Conservation (phyloP, 2,888 invertebrate species). For the Tetheella fluctuosa region DNA sequence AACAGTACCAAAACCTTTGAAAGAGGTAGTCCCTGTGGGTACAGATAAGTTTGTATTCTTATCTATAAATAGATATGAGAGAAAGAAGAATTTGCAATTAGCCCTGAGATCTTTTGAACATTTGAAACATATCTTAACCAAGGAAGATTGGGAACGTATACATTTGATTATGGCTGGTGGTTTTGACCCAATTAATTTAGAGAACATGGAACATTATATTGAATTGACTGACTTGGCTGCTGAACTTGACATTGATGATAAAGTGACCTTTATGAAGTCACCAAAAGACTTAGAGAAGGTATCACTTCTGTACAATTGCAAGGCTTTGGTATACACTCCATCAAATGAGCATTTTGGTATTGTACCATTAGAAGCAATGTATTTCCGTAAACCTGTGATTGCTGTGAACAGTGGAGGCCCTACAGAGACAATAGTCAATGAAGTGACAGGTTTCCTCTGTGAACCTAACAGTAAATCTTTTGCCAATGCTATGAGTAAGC, state of each 20-base stretch:
- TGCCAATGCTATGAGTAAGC: constrained; percentile 89
- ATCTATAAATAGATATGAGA: constrained; percentile 98
- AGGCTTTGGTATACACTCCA: constrained; percentile 96
- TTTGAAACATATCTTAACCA: constrained; percentile 81
- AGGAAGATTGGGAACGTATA: constrained; percentile 86
- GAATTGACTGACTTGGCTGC: constrained; percentile 88
- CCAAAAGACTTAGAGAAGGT: constrained; percentile 94
- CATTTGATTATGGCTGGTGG: constrained; percentile 98
- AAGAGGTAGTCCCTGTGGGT: constrained; percentile 79
- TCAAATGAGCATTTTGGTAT: constrained; percentile 99
- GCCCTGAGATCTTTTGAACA: constrained; percentile 92
- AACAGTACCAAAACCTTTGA: constrained; percentile 76
- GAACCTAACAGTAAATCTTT: constrained; percentile 88
- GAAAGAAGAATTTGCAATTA: constrained; percentile 96
- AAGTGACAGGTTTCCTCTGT: constrained; percentile 92
- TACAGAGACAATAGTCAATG: constrained; percentile 93
- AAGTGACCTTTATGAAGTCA: constrained; percentile 93
- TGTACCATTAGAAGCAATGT: constrained; percentile 99
- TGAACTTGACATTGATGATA: constrained; percentile 86
- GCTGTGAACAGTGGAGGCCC: constrained; percentile 98
- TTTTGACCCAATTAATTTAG: constrained; percentile 93
- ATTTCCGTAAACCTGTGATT: constrained; percentile 95
- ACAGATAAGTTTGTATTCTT: constrained; percentile 89
- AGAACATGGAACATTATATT: constrained; percentile 93
- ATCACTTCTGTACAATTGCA: constrained; percentile 89